Evolutionary conservation across 2,113 vertebrate species (phyloP).

Genomic region (Brevimyrus niger): DNA sequence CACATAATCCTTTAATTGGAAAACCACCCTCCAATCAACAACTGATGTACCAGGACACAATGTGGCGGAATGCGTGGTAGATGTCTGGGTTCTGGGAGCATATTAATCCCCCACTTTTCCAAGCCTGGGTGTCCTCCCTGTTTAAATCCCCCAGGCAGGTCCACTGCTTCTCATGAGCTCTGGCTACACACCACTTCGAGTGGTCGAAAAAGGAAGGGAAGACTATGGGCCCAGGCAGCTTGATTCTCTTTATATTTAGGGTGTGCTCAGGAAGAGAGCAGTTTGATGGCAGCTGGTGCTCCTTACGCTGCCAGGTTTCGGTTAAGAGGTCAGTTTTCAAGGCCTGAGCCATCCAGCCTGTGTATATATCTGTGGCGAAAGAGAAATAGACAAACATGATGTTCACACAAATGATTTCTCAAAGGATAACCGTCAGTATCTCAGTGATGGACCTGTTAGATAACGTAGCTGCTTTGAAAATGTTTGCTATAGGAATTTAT

Average conservation of each 20-base stretch:
- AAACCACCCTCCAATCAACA: conserved; percentile 48
- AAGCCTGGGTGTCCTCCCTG: conserved; percentile 63
- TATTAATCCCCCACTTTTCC: conserved; percentile 77
- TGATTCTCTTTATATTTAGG: conserved; percentile 70
- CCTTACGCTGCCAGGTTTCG: conserved; percentile 73
- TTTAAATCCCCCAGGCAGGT: conserved; percentile 85
- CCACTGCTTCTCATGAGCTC: conserved; percentile 52
- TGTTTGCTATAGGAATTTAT: background rate
- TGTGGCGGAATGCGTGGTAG: conserved; percentile 67
- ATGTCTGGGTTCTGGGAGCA: conserved; percentile 69
- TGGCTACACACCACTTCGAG: conserved; percentile 86
- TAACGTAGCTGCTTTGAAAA: background rate
- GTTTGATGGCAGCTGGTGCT: conserved; percentile 72
- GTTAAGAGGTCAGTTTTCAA: conserved; percentile 71
- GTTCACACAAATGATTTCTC: background rate
- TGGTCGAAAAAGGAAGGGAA: conserved; percentile 77
- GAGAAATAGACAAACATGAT: conserved; percentile 13
- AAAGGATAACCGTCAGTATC: background rate
- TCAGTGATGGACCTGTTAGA: background rate
- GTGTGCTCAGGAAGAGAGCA: conserved; percentile 78
- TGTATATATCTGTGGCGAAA: conserved; percentile 72
- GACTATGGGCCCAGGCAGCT: conserved; percentile 39
- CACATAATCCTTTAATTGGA: background rate
- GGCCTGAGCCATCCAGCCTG: conserved; percentile 78
- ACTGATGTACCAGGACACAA: conserved; percentile 58